Conservation (phyloP, 2,113 vertebrate species). For the Indri indri region DNA sequence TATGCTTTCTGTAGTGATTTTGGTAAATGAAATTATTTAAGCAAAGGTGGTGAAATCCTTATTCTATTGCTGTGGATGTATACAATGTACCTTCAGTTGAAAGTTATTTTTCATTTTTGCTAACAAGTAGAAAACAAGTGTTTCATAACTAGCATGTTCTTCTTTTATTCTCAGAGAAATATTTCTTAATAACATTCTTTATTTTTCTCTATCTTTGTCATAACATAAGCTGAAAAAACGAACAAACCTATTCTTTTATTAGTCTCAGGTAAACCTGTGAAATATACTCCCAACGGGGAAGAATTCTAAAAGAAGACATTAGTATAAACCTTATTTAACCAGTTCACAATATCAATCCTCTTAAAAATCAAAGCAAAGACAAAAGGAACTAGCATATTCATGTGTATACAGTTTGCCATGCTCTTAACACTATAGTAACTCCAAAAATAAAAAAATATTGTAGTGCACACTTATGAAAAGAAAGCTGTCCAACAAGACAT, state of each 20-base stretch:
- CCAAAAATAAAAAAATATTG: background rate
- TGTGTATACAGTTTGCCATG: background rate
- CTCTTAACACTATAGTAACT: background rate
- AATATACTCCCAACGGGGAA: background rate
- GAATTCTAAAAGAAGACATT: background rate
- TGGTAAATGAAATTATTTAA: background rate
- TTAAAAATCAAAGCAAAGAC: conserved; percentile 35
- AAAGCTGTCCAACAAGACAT: background rate
- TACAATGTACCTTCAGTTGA: background rate
- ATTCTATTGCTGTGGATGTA: background rate
- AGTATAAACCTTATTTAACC: background rate
- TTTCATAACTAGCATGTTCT: background rate
- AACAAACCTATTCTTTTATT: background rate
- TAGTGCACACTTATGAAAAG: background rate
- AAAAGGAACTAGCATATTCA: background rate
- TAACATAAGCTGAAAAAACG: background rate
- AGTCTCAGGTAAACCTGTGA: background rate
- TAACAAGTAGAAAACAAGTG: background rate
- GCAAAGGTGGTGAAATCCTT: background rate
- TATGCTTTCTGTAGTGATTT: background rate
- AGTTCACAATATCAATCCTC: background rate
- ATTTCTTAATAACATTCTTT: background rate
- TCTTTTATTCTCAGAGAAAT: background rate
- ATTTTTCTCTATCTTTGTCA: background rate
- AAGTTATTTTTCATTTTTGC: background rate